Base-by-base conservation (phyloP, 2,888 invertebrate genomes). In the Xestoiulus laeticollis region DNA sequence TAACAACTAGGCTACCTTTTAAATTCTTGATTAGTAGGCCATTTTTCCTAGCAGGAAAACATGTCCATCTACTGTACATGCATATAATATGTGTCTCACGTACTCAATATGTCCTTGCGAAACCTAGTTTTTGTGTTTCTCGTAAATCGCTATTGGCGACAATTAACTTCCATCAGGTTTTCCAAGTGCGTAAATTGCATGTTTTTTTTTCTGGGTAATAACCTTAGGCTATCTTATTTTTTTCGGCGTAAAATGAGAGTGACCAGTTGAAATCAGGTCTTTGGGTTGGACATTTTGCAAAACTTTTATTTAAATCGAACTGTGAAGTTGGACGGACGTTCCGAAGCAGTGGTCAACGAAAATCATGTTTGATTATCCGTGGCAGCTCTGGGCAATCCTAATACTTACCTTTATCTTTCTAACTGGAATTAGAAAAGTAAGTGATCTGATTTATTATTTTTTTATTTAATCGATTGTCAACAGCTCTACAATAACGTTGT, bases 271-370 rank as follows among this genome's bases (percentile, higher is more conserved):
- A 48, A 48, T 19, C 48, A 19, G 48, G 48, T 48, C 19, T 48
- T 59, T 19, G n/a, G n/a, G 59, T 59, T 59, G n/a, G 19, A 59
- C n/a, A n/a, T 19, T 38, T 8, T 19, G 48, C 48, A 59, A n/a
- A 48, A 48, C 48, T 48, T 48, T 48, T 59, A n/a, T 59, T 19
- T n/a, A 2, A 59, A 59, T 3, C n/a, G 59, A 59, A 59, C 59
- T 59, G n/a, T n/a, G 59, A 59, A 59, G 59, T 59, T 59, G 59
- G 59, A 59, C 59, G n/a, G n/a, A 59, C 59, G 59, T 59, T 59
- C n/a, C 8, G 19, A n/a, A 19, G 5, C 59, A 19, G 59, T 59
- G 59, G n/a, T 59, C 59, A n/a, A n/a, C 59, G 3, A n/a, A 59
- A 59, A 59, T n/a, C 59, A 59, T 59, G 59, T 59, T 59, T n/a